Percentiles rank a stretch among this genome's conserved stretches.
Evolutionary conservation across 2,113 vertebrate species (phyloP).

Genomic region (Crotalus viridis): DNA sequence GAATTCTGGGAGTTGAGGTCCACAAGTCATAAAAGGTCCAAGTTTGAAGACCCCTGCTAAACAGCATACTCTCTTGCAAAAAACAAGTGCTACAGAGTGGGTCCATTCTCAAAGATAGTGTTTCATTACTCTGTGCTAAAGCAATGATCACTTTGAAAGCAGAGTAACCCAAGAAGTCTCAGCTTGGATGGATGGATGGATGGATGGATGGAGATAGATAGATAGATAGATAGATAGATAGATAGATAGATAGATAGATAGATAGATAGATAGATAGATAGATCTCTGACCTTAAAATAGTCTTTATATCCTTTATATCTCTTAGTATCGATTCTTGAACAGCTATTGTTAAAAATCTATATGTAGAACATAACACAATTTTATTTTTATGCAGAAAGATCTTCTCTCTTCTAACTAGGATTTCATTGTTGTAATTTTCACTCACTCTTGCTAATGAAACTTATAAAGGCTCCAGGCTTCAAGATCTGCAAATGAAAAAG

Average conservation of each 20-base stretch:
- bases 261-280: slow-evolving; percentile 23
- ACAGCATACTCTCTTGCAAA: slow-evolving; percentile 21
- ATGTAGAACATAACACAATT: neutral
- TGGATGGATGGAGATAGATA: neutral
- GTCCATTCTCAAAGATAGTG: slow-evolving; percentile 20
- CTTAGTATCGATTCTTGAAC: neutral
- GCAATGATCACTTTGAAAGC: slow-evolving; percentile 19
- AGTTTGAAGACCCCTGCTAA: too few relatives aligned
- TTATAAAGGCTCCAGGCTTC: neutral
- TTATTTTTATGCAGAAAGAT: neutral
- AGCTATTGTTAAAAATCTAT: neutral
- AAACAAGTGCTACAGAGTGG: neutral
- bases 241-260: neutral
- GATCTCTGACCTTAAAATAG: slow-evolving; percentile 19
- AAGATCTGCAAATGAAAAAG: neutral
- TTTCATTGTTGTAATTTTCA: neutral
- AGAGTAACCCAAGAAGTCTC: neutral
- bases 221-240: slow-evolving; percentile 19
- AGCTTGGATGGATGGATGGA: neutral
- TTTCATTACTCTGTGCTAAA: slow-evolving; percentile 26
- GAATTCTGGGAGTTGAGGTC: too few relatives aligned
- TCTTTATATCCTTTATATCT: neutral
- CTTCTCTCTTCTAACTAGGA: neutral
- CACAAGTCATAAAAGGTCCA: too few relatives aligned
- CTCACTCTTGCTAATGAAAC: too few relatives aligned